phyloP scores from a whole-genome alignment of 2,888 invertebrate species.

The Exocentrus adspersus region DNA sequence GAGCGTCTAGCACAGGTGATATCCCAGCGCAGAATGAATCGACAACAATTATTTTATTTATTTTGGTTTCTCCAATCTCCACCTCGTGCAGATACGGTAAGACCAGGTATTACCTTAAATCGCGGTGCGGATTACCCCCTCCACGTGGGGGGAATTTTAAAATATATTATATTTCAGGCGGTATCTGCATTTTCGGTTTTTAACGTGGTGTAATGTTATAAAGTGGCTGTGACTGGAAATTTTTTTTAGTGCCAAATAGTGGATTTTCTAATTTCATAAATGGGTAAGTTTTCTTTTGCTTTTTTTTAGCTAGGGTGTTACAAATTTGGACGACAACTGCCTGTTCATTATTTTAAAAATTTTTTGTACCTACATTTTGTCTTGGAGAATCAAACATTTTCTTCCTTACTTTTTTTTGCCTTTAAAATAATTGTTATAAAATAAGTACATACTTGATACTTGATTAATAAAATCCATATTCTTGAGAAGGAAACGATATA shows the following conservation, averaged over 20 bases:
- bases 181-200: constrained; percentile 29
- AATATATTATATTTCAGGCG: constrained; percentile 30
- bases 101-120: constrained; percentile 28
- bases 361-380: too few species aligned
- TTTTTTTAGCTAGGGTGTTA: too few species aligned
- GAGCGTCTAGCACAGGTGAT: too few species aligned
- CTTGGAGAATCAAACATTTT: too few species aligned
- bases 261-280: constrained; percentile 6
- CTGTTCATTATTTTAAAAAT: too few species aligned
- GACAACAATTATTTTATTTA: constrained; percentile 17
- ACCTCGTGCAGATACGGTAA: constrained; percentile 19
- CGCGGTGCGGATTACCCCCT: constrained; percentile 30
- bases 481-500: too few species aligned
- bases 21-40: not conserved
- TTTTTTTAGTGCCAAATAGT: not conserved
- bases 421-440: too few species aligned
- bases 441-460: too few species aligned
- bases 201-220: constrained; percentile 16
- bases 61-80: constrained; percentile 25
- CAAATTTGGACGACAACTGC: too few species aligned
- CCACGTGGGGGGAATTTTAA: constrained; percentile 18
- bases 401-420: too few species aligned
- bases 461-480: too few species aligned
- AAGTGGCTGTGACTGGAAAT: constrained; percentile 10
- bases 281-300: not conserved